Conservation (phyloP, 1,140 invertebrate genomes). For the Nasonia giraulti region DNA sequence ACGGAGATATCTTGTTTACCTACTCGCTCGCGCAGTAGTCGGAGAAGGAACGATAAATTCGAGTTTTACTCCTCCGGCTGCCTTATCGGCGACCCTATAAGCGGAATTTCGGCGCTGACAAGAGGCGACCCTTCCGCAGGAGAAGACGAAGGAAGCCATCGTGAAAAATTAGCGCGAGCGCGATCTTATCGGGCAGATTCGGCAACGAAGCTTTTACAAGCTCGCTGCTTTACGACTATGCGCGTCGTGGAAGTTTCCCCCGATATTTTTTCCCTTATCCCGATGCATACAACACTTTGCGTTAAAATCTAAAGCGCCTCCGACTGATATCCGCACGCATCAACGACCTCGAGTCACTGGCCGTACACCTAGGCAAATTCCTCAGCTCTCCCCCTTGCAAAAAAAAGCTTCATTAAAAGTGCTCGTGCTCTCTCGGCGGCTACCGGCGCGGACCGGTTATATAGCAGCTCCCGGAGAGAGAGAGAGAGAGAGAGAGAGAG, state of each 20-base stretch:
- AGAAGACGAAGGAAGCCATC: background rate
- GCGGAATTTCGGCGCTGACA: background rate
- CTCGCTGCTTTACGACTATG: too few species aligned
- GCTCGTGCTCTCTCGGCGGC: background rate
- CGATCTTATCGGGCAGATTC: conserved; percentile 9
- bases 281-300: too few species aligned
- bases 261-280: too few species aligned
- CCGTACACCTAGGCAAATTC: background rate
- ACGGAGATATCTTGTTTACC: too few species aligned
- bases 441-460: conserved; percentile 3
- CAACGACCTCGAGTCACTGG: too few species aligned
- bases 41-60: background rate
- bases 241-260: too few species aligned
- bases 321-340: too few species aligned
- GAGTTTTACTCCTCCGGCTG: background rate
- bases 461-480: conserved; percentile 34
- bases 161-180: conserved; percentile 18
- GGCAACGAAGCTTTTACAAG: background rate
- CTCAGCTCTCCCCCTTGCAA: background rate
- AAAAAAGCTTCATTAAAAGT: background rate
- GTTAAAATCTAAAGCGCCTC: too few species aligned
- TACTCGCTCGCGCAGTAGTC: too few species aligned
- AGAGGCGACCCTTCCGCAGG: background rate
- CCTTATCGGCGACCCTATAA: background rate
- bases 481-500: too few species aligned